Evolutionary conservation across 2,888 invertebrate species (phyloP).

Genomic region (Dicroscelio sp.): DNA sequence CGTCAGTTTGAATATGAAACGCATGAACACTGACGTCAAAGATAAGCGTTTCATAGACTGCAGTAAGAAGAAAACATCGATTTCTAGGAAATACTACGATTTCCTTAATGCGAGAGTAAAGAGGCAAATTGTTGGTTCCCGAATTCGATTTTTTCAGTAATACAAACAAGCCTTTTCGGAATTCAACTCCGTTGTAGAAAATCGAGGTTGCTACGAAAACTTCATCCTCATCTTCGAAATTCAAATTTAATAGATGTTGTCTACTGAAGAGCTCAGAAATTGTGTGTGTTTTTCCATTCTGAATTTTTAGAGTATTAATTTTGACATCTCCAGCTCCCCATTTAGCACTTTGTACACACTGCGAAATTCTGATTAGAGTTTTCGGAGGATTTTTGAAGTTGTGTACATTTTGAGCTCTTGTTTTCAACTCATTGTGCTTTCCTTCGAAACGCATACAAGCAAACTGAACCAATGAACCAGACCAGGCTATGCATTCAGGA

Average conservation of each 20-base stretch:
- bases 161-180: conserved; percentile 51
- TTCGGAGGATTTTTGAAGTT: conserved; percentile 81
- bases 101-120: no score
- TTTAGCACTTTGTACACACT: conserved; percentile 73
- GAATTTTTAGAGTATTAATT: conserved; percentile 44
- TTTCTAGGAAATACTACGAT: no score
- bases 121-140: no score
- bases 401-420: conserved; percentile 69
- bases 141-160: conserved; percentile 44
- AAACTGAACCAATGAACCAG: conserved; percentile 74
- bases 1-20: no score
- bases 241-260: conserved; percentile 41
- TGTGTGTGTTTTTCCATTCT: conserved; percentile 7
- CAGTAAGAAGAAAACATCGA: no score
- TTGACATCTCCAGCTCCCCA: conserved; percentile 75
- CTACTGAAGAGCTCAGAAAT: background rate
- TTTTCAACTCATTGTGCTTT: conserved; percentile 76
- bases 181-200: conserved; percentile 48
- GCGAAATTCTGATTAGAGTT: conserved; percentile 71
- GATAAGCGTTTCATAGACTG: no score
- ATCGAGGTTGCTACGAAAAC: conserved; percentile 33
- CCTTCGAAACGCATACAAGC: conserved; percentile 82
- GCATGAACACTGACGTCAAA: no score
- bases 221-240: background rate
- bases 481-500: conserved; percentile 74